Evolutionary conservation across 23 tunicate species (phyloP).

Genomic region (Ciona savignyi): DNA sequence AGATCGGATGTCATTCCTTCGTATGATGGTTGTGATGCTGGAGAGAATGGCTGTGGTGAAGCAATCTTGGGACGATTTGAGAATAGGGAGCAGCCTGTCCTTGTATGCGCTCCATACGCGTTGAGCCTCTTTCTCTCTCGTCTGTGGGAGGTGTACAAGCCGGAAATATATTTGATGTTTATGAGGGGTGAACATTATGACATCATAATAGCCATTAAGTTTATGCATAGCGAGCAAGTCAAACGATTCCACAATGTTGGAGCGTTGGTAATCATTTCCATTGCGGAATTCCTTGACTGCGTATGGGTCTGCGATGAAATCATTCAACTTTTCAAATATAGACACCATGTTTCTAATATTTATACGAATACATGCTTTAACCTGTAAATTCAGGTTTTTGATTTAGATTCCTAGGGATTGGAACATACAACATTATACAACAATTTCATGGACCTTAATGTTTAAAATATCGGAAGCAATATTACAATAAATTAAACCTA

Average conservation of each 20-base stretch:
- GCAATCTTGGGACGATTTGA: conserved; percentile 7
- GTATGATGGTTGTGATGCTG: conserved; percentile 14
- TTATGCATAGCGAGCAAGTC: conserved; percentile 9
- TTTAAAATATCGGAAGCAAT: too few relatives aligned
- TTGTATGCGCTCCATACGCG: background rate
- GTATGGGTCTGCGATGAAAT: conserved; percentile 28
- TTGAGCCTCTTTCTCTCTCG: conserved; percentile 33
- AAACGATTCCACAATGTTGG: conserved; percentile 10
- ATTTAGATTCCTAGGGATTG: too few relatives aligned
- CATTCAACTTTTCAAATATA: conserved; percentile 20
- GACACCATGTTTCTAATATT: too few relatives aligned
- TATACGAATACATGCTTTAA: too few relatives aligned
- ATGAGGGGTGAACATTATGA: conserved; percentile 4
- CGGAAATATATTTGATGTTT: conserved; percentile 7
- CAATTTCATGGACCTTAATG: too few relatives aligned
- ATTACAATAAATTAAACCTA: too few relatives aligned
- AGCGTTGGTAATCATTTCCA: background rate
- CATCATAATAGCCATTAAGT: conserved; percentile 21
- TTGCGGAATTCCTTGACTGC: conserved; percentile 6
- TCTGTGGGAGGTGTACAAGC: conserved; percentile 31
- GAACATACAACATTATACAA: too few relatives aligned
- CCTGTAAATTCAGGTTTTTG: too few relatives aligned
- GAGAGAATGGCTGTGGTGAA: conserved; percentile 5
- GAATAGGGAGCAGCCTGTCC: conserved; percentile 14
- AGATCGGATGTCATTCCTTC: conserved; percentile 43